Evolutionary conservation across 2,113 vertebrate species (phyloP).

Genomic region (Petroica traversi): DNA sequence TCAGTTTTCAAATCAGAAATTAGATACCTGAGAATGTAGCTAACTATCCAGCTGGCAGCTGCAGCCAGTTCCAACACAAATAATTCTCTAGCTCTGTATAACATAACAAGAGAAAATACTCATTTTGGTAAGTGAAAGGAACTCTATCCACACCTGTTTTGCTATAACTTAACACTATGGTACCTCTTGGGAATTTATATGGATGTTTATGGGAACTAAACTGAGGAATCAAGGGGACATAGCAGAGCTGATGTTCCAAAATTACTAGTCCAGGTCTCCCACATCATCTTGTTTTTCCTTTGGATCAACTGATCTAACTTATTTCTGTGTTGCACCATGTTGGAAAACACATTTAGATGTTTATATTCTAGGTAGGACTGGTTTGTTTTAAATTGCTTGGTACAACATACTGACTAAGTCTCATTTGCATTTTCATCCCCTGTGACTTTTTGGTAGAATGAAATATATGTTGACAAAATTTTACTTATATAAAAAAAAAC

Average conservation of each 20-base stretch:
- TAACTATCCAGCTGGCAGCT: neutral
- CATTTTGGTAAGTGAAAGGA: neutral
- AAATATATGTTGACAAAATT: neutral
- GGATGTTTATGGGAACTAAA: neutral
- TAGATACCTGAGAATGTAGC: neutral
- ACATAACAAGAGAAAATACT: neutral
- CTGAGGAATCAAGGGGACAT: neutral
- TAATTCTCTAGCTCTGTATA: neutral
- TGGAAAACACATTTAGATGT: neutral
- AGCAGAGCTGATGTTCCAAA: neutral
- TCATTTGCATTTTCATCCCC: neutral
- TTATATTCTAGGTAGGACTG: neutral
- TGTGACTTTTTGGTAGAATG: neutral
- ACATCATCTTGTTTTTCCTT: neutral
- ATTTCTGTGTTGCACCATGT: neutral
- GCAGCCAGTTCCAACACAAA: neutral
- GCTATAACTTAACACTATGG: neutral
- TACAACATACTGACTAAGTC: neutral
- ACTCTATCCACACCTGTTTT: neutral
- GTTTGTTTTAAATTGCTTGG: neutral
- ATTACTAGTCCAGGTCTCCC: neutral
- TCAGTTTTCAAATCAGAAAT: neutral
- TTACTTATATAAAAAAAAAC: neutral
- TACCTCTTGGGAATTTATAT: neutral
- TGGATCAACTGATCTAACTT: neutral